Evolutionary conservation across 2,888 invertebrate genomes (phyloP).

Genomic region (Byasa hedistus): DNA sequence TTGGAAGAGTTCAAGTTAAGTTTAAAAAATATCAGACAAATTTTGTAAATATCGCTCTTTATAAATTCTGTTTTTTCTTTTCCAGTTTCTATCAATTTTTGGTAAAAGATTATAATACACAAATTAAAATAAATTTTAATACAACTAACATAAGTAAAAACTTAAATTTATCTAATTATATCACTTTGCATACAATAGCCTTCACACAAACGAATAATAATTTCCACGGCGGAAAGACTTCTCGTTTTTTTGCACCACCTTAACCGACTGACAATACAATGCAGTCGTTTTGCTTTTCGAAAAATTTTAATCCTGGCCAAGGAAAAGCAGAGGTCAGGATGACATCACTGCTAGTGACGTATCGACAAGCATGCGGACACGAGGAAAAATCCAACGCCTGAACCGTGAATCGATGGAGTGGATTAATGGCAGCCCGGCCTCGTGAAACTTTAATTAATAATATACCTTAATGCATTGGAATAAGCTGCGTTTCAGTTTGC

Average conservation of each 20-base stretch:
- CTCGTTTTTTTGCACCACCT: neutral
- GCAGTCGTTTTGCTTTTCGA: neutral
- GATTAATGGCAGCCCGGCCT: constrained; percentile 45
- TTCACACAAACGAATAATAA: neutral
- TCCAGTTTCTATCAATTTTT: too few relatives aligned
- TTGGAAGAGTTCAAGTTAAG: too few relatives aligned
- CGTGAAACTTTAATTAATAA: neutral
- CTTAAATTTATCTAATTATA: neutral
- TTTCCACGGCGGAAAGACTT: neutral
- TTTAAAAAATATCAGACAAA: too few relatives aligned
- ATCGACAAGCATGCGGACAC: constrained; percentile 20
- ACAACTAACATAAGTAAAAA: neutral
- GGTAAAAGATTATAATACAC: too few relatives aligned
- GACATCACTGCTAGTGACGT: constrained; percentile 27
- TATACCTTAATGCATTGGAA: neutral
- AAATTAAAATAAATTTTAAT: neutral
- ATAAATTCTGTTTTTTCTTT: too few relatives aligned
- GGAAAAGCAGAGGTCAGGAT: constrained; percentile 10
- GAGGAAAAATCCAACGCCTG: constrained; percentile 30
- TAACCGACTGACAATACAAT: neutral
- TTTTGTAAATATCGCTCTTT: too few relatives aligned
- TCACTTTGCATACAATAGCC: neutral
- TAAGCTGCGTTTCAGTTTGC: neutral
- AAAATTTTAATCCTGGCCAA: neutral
- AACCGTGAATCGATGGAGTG: constrained; percentile 40